Base-by-base conservation (phyloP, 1,140 invertebrate genomes). In the Drosophila fuyamai region DNA sequence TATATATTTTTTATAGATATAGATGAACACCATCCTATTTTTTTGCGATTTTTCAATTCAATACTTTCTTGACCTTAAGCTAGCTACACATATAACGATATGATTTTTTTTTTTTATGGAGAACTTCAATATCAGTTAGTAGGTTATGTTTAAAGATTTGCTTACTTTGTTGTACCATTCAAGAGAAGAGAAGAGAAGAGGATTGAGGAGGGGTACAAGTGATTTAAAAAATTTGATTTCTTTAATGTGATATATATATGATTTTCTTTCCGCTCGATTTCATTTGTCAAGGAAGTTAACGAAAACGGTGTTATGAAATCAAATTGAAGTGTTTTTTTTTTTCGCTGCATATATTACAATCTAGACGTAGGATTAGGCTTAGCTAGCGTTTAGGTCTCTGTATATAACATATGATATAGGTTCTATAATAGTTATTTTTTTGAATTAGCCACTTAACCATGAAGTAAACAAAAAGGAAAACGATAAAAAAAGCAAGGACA, bases 211-310 rank as follows among this genome's bases (percentile, higher is more conserved):
- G n/a, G n/a, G 18, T 63, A 54, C 27, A 59, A 80, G 81, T 84
- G 81, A 80, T 84, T 84, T 81, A 84, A 56, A 63, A 70, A 85
- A 75, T 81, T 86, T 74, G 82, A 88, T 88, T 88, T 88, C 67
- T 88, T 86, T 82, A 73, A 89, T 88, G 84, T 88, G 84, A 88
- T 88, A 89, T 88, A 82, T 84, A 85, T 86, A 82, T 68, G 60
- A 56, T 77, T 68, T 76, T 76, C 38, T 76, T 66, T 76, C 55
- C 50, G 29, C 35, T 36, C 67, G 74, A 74, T 62, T 83, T 67
- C 59, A 85, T 85, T 84, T 74, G 60, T 60, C 62, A 66, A 54
- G 41, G 66, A 60, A 61, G 50, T 59, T 29, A 65, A 66, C 36
- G 46, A 35, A 54, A 51, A 48, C 56, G 44, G 8, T 41, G 41